Conservation (phyloP, 2,888 invertebrate species). For the Stramonita haemastoma region DNA sequence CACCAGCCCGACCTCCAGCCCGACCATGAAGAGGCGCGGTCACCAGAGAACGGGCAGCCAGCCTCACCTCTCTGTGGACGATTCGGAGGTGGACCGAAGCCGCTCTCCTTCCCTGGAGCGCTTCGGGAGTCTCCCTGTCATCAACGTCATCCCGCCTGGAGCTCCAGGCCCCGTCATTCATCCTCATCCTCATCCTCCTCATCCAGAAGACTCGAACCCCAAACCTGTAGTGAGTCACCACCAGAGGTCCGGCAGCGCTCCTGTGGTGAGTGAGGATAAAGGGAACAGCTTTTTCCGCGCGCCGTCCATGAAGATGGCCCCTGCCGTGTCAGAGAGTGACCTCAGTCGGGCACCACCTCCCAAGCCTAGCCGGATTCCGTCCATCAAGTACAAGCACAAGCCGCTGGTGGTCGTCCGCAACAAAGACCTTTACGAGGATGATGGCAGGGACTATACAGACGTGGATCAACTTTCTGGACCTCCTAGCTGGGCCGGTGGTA, state of each 20-base stretch:
- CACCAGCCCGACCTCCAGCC: conserved; percentile 56
- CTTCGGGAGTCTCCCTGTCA: conserved; percentile 78
- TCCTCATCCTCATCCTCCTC: too few species aligned
- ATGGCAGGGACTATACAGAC: conserved; percentile 74
- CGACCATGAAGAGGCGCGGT: conserved; percentile 52
- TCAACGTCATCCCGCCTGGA: conserved; percentile 54
- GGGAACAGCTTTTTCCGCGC: neutral
- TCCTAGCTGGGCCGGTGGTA: conserved; percentile 68
- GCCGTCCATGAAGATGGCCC: conserved; percentile 24
- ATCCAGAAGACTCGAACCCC: neutral
- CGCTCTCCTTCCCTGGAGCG: conserved; percentile 56
- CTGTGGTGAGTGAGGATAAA: conserved; percentile 53
- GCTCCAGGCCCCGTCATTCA: neutral
- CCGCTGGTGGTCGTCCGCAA: conserved; percentile 70
- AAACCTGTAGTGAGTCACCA: neutral
- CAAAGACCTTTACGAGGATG: conserved; percentile 66
- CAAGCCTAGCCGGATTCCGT: conserved; percentile 79
- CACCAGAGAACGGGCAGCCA: conserved; percentile 71
- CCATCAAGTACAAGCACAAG: conserved; percentile 71
- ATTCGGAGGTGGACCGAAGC: conserved; percentile 43
- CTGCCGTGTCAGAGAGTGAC: conserved; percentile 68
- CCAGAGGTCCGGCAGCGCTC: conserved; percentile 69
- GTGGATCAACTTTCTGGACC: conserved; percentile 71
- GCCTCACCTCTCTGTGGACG: conserved; percentile 61
- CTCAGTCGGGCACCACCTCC: conserved; percentile 74